Percentiles rank a stretch among this genome's conserved stretches.
Conservation (phyloP, 2,113 vertebrate genomes). For the Tragelaphus scriptus region DNA sequence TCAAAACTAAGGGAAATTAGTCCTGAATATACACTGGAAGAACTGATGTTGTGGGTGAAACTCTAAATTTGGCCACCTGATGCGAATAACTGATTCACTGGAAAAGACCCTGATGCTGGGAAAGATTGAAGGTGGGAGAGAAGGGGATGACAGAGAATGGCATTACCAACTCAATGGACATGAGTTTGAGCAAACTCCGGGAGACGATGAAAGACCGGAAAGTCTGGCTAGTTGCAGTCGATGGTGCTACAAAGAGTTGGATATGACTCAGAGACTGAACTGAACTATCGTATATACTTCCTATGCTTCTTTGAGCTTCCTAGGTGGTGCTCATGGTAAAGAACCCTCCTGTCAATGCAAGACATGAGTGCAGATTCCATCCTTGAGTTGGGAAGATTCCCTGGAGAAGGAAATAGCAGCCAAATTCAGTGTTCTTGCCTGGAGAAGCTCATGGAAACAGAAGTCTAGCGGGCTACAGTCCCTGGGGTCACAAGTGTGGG, state of each 20-base stretch:
- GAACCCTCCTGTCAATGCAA: not conserved
- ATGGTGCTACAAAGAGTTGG: not conserved
- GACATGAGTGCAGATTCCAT: not conserved
- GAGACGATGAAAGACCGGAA: fast-evolving
- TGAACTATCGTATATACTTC: not conserved
- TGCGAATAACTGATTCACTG: not conserved
- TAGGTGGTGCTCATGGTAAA: not conserved
- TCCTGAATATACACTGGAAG: not conserved
- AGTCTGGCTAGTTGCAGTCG: not conserved
- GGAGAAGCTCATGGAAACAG: not conserved
- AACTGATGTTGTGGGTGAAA: not conserved
- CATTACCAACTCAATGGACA: not conserved
- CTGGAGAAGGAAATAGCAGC: not conserved
- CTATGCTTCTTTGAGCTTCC: not conserved
- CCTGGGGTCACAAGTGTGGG: not conserved
- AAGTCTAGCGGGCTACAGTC: not conserved
- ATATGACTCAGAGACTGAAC: not conserved
- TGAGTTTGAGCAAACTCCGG: not conserved
- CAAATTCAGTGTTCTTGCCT: not conserved
- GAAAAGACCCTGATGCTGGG: not conserved
- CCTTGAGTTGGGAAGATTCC: not conserved
- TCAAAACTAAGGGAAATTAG: not conserved
- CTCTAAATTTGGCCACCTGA: not conserved
- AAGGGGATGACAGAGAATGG: not conserved
- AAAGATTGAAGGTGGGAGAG: not conserved